Evolutionary conservation across 2,113 vertebrate species (phyloP).

Genomic region (Erythrolamprus reginae): DNA sequence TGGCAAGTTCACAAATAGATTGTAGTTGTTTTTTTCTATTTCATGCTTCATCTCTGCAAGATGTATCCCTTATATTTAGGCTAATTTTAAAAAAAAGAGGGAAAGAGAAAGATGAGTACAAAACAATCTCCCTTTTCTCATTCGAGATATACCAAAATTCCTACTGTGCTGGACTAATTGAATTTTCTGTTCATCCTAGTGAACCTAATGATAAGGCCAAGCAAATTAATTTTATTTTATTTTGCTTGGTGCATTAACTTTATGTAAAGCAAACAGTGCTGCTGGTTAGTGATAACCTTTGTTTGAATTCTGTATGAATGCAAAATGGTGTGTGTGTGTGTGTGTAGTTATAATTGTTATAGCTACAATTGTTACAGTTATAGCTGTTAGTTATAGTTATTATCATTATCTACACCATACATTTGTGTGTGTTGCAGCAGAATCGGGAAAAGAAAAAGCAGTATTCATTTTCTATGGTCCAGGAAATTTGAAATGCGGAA

Average conservation of each 20-base stretch:
- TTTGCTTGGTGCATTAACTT: background rate
- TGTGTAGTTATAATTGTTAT: background rate
- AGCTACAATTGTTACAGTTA: background rate
- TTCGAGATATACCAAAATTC: background rate
- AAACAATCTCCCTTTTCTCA: background rate
- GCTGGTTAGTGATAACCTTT: background rate
- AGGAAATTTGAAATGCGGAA: background rate
- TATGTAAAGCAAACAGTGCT: background rate
- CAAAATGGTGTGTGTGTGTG: background rate
- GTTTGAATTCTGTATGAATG: background rate
- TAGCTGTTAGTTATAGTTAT: background rate
- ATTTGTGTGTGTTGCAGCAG: background rate
- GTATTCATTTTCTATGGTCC: background rate
- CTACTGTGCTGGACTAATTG: constrained; percentile 14
- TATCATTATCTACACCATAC: background rate
- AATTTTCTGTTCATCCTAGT: background rate
- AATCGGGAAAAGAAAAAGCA: background rate
- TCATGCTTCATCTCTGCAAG: background rate
- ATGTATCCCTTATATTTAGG: background rate
- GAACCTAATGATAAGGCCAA: background rate
- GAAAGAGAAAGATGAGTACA: background rate
- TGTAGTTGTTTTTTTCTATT: background rate
- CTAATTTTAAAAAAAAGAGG: background rate
- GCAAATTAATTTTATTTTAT: background rate
- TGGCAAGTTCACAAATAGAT: background rate